phyloP scores from a whole-genome alignment of 2,113 vertebrate species.

The Cebidichthys violaceus region DNA sequence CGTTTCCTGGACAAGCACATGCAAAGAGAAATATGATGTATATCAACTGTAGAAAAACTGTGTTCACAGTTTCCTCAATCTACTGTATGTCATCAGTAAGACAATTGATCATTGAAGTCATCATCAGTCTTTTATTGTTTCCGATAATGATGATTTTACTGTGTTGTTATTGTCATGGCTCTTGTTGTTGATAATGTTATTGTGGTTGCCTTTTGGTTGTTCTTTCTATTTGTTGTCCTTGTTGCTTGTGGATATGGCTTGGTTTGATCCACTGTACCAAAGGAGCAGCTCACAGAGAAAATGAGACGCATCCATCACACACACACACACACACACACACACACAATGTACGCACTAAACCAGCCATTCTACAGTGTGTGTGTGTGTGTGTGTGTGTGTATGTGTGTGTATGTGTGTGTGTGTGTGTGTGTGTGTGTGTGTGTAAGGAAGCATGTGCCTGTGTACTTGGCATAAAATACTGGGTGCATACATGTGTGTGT shows the following conservation, averaged over 20 bases:
- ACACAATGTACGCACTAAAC: neutral
- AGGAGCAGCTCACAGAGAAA: slow-evolving; percentile 48
- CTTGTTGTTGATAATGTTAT: slow-evolving; percentile 21
- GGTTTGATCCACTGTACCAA: slow-evolving; percentile 37
- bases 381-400: neutral
- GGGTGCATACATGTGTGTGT: neutral
- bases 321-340: slow-evolving; percentile 25
- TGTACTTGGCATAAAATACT: no score
- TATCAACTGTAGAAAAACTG: neutral
- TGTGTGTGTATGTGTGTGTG: slow-evolving; percentile 12
- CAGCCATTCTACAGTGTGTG: neutral
- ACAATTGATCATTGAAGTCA: slow-evolving; percentile 4
- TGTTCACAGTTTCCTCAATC: neutral
- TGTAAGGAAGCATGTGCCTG: neutral
- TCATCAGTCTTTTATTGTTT: slow-evolving; percentile 16
- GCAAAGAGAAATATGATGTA: slow-evolving; percentile 1
- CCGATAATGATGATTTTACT: slow-evolving; percentile 22
- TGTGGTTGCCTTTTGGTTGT: slow-evolving; percentile 2
- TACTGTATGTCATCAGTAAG: neutral
- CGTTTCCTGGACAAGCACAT: neutral
- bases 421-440: slow-evolving; percentile 5
- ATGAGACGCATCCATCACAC: slow-evolving; percentile 59
- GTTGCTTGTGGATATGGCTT: slow-evolving; percentile 17
- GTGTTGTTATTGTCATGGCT: slow-evolving; percentile 11
- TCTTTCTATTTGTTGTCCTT: slow-evolving; percentile 31